Evolutionary conservation across 2,797 vertebrate species (phyloP), one percentile per base, ranked within the genome.

Genomic region (Pteronotus mesoamericanus): DNA sequence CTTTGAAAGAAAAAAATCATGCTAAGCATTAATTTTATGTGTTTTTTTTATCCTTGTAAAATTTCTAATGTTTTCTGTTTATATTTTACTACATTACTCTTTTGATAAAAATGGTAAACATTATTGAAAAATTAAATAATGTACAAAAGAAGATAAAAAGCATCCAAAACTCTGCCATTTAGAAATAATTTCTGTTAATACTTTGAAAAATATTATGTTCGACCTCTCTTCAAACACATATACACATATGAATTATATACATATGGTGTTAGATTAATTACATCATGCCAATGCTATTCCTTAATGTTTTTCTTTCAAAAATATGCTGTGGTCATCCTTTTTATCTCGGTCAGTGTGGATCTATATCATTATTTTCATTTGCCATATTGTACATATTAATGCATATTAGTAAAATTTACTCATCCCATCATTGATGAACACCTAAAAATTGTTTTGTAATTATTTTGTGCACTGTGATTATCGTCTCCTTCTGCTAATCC

Each of bases 231-330:
- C 26, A 86, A 93, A 96, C 34, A 61, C 46, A n/a, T 74, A 71
- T 53, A 71, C 18, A 42, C 32, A 87, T 24, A 66, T 75, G 9
- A 86, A 85, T 90, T 86, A 55, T 9, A 44, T 89, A 53, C 22
- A 57, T 83, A 85, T 89, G 57, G 22, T 84, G 82, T 92, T 87
- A 34, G 24, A 72, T 84, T 93, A 84, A 87, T 87, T 92, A 68
- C 42, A 61, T 89, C 34, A 90, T 44, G 15, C 55, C 78, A 88
- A 82, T 94, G 3, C 2, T 75, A 72, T 85, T 88, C 64, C 24
- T 83, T 90, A 94, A 77, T 68, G 53, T 78, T 94, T 95, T 89
- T 48, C 77, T 87, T 29, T 91, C 42, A 68, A 90, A 82, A 87
- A 72, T 87, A 78, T 55, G 21, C 39, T 84, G 26, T 66, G 79